These are phyloP conservation scores for Pseudomyrmex cubaensis DNA, from an alignment of 1,140 invertebrate genomes.

Conservation along the genomic window DNA sequence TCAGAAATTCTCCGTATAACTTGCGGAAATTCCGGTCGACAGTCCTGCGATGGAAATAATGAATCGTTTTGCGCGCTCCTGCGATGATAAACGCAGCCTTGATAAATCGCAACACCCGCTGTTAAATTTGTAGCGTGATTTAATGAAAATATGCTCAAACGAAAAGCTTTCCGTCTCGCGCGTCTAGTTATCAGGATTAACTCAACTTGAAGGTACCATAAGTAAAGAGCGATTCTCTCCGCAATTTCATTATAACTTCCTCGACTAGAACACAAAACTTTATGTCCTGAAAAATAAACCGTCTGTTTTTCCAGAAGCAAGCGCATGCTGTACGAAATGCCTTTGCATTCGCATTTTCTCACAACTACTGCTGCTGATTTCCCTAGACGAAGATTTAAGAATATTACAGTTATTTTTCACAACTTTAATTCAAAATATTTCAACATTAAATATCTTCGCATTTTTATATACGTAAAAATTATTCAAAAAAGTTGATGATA, in stretches of 20 bases:
- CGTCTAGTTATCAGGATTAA: conserved; percentile 36
- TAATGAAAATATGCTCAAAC: conserved; percentile 48
- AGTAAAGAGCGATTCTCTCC: conserved; percentile 2
- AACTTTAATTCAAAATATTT: conserved; percentile 17
- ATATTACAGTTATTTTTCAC: neutral
- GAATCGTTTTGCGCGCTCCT: conserved; percentile 23
- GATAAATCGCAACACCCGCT: conserved; percentile 49
- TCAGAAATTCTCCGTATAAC: conserved; percentile 37
- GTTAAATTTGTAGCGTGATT: conserved; percentile 42
- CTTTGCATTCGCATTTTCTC: neutral
- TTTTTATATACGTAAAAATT: too few relatives aligned
- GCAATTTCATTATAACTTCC: conserved; percentile 38
- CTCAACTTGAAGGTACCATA: conserved; percentile 17
- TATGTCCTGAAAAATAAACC: conserved; percentile 9
- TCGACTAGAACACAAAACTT: neutral
- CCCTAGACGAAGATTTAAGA: neutral
- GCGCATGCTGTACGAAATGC: too few relatives aligned
- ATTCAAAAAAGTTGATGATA: neutral
- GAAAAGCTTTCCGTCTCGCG: conserved; percentile 18
- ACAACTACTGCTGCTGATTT: neutral
- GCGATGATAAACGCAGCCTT: conserved; percentile 39
- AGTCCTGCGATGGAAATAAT: conserved; percentile 40
- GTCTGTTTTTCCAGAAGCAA: conserved; percentile 1
- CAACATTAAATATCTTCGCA: too few relatives aligned
- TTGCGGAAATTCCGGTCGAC: conserved; percentile 26